These are phyloP conservation scores for Poeciliopsis prolifica DNA, from an alignment of 2,113 vertebrate species.

Conservation along the genomic window DNA sequence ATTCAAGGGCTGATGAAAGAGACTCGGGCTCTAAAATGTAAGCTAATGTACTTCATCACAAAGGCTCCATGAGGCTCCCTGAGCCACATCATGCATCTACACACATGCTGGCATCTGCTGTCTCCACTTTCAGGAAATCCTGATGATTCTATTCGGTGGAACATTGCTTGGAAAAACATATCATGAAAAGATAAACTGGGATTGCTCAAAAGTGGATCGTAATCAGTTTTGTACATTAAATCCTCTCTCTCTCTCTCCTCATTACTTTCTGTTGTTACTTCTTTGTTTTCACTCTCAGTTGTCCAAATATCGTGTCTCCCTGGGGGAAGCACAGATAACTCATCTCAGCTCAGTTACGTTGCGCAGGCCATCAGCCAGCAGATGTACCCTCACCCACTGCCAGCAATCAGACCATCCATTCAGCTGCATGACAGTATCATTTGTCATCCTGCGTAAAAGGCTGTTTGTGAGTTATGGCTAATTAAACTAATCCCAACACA, in stretches of 20 bases:
- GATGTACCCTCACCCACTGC: slow-evolving; percentile 35
- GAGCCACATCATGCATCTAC: slow-evolving; percentile 20
- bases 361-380: slow-evolving; percentile 40
- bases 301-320: slow-evolving; percentile 2
- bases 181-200: slow-evolving; percentile 15
- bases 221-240: slow-evolving; percentile 2
- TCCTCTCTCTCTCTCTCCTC: not conserved
- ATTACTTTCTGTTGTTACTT: not conserved
- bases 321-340: slow-evolving; percentile 31
- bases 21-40: slow-evolving; percentile 46
- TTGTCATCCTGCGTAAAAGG: slow-evolving; percentile 67
- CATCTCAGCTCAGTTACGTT: slow-evolving; percentile 21
- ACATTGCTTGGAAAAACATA: slow-evolving; percentile 10
- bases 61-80: slow-evolving; percentile 22
- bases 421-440: slow-evolving; percentile 68
- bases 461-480: slow-evolving; percentile 68
- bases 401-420: slow-evolving; percentile 57
- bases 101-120: slow-evolving; percentile 25
- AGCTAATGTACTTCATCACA: slow-evolving; percentile 51
- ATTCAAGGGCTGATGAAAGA: slow-evolving; percentile 65
- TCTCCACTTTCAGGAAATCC: slow-evolving; percentile 23
- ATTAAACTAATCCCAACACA: slow-evolving; percentile 72
- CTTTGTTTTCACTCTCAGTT: slow-evolving; percentile 1
- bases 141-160: slow-evolving; percentile 8
- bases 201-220: slow-evolving; percentile 16